A percentile compares a stretch with the other conserved stretches of the same genome.
These are phyloP conservation scores for Aythya baeri DNA, from an alignment of 2,113 vertebrate genomes.

Conservation along the genomic window DNA sequence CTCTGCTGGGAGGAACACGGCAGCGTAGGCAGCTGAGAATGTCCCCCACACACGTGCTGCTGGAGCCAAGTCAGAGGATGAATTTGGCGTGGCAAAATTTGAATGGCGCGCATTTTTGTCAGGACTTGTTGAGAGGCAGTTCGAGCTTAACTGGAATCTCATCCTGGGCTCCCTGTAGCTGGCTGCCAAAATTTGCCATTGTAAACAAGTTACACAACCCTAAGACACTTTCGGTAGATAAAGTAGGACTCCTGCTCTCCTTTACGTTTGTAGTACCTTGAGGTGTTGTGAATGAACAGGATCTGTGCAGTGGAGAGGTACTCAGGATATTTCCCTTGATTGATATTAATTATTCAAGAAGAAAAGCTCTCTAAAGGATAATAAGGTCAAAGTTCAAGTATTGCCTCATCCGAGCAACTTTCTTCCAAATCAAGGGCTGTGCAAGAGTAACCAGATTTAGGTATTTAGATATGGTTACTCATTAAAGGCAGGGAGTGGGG, in stretches of 20 bases:
- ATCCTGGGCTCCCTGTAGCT: neutral
- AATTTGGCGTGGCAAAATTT: rapidly evolving
- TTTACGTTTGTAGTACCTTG: neutral
- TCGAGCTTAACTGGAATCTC: neutral
- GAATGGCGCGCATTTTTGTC: neutral
- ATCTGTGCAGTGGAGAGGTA: neutral
- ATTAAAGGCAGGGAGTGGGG: neutral
- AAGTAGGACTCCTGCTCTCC: neutral
- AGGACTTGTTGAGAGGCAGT: constrained; percentile 5
- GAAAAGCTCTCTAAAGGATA: neutral
- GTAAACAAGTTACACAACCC: neutral
- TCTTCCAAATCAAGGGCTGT: neutral
- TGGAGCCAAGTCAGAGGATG: rapidly evolving
- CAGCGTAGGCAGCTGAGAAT: neutral
- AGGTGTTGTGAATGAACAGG: neutral
- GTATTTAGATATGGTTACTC: constrained; percentile 17
- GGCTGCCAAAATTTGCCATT: neutral
- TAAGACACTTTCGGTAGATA: neutral
- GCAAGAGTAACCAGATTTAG: neutral
- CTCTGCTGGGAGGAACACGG: neutral
- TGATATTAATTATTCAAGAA: neutral
- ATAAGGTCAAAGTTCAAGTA: neutral
- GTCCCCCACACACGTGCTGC: neutral
- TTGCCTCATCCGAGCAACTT: neutral
- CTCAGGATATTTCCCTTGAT: neutral